Evolutionary conservation across 2,888 invertebrate species (phyloP).

Genomic region (Baronia brevicornis): DNA sequence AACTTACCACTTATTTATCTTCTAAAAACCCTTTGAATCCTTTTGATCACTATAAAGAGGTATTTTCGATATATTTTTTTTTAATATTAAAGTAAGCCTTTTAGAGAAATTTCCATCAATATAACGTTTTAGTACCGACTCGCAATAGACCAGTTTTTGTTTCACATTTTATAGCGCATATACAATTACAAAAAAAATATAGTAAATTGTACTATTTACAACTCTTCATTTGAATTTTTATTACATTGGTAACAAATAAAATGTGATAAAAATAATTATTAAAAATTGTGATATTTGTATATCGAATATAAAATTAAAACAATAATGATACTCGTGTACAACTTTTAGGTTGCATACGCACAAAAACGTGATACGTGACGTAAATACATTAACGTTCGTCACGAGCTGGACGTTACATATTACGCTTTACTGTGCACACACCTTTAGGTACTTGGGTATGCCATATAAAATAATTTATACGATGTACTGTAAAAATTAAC

Average conservation of each 20-base stretch:
- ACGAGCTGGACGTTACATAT: no score
- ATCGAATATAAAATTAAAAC: slow-evolving; percentile 12
- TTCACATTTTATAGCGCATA: slow-evolving; percentile 13
- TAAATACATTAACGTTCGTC: no score
- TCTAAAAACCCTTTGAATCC: slow-evolving; percentile 67
- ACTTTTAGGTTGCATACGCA: no score
- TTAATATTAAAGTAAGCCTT: slow-evolving; percentile 47
- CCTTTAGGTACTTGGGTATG: slow-evolving; percentile 1
- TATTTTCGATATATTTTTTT: slow-evolving; percentile 59
- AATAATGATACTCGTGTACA: slow-evolving; percentile 1
- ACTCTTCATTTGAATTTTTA: slow-evolving; percentile 37
- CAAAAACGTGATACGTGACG: no score
- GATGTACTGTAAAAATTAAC: slow-evolving; percentile 10
- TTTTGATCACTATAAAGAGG: slow-evolving; percentile 71
- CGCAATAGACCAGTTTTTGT: slow-evolving; percentile 4
- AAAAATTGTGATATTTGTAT: slow-evolving; percentile 25
- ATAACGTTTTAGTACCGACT: slow-evolving; percentile 43
- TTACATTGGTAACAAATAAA: slow-evolving; percentile 54
- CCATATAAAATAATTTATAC: slow-evolving; percentile 7
- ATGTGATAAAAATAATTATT: slow-evolving; percentile 19
- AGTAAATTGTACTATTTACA: slow-evolving; percentile 62
- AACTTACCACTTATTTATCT: slow-evolving; percentile 62
- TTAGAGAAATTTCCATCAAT: slow-evolving; percentile 33
- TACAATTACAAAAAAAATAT: slow-evolving; percentile 30
- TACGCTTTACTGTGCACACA: no score